Evolutionary conservation across 2,113 vertebrate species (phyloP).

Genomic region (Dasyornis broadbenti): DNA sequence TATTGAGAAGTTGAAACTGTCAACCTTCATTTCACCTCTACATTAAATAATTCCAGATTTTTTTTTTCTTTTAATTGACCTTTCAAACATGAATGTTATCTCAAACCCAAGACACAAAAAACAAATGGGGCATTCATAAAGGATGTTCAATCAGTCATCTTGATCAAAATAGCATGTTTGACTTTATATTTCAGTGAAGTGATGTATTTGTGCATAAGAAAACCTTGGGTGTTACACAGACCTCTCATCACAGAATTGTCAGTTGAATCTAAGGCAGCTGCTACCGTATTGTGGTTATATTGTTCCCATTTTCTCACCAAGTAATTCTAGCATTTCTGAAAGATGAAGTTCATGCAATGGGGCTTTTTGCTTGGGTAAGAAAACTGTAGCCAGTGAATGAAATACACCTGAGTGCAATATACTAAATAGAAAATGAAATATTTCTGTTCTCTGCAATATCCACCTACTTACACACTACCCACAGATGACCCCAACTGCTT

Average conservation of each 20-base stretch:
- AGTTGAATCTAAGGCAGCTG: constrained; percentile 28
- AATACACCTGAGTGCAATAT: not conserved
- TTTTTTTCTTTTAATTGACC: constrained; percentile 59
- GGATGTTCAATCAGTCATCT: not conserved
- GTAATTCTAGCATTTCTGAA: not conserved
- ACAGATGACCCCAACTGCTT: not conserved
- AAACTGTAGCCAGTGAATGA: not conserved
- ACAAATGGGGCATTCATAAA: not conserved
- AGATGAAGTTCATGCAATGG: not conserved
- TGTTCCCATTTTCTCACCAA: not conserved
- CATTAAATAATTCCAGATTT: constrained; percentile 71
- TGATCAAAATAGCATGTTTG: not conserved
- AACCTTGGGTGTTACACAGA: not conserved
- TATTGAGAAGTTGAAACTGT: constrained; percentile 65
- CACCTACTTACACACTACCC: not conserved
- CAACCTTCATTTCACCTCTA: constrained; percentile 74
- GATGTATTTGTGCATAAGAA: not conserved
- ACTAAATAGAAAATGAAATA: not conserved
- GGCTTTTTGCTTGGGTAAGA: not conserved
- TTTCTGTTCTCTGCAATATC: not conserved
- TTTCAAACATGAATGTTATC: constrained; percentile 35
- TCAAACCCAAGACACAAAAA: not conserved
- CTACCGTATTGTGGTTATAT: not conserved
- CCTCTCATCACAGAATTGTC: constrained; percentile 37
- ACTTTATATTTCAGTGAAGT: not conserved